Base-by-base conservation (phyloP, 2,888 invertebrate species). In the Mystacides longicornis region DNA sequence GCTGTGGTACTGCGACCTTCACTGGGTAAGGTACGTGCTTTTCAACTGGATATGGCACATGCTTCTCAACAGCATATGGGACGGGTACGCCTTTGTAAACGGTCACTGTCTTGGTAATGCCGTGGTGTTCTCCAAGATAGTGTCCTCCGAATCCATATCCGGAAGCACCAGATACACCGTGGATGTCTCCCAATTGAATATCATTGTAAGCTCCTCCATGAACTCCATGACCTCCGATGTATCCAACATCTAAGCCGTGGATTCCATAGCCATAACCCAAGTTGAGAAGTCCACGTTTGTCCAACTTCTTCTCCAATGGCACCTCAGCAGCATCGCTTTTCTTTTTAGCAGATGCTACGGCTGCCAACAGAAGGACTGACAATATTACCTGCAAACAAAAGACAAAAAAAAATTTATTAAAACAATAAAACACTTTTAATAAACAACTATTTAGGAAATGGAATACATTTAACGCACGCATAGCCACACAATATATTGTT, bases 221-320 rank as follows among this genome's bases (percentile, higher is more conserved):
- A 5, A 79, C 81, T 23, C 58, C 58, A 51, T 70, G 65, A 60
- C 81, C 80, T 27, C 82, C 82, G 64, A 86, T 75, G 68, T 85
- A 84, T 50, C 89, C 89, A 61, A 87, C 71, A 67, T 87, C 87
- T 62, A 86, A 81, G 63, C 87, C 88, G 65, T 83, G 81, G 67
- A 82, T 79, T 58, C 87, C 87, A 70, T 89, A 89, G 53, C 89
- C 89, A 65, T 89, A 88, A 64, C 89, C 89, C 67, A 89, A 78
- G 68, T 86, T 83, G 57, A 87, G 77, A 64, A 89, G 81, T 63
- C 89, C 89, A 64, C 89, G 86, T 73, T 90, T 89, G 74, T 87
- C 87, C 70, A 87, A 80, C 71, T 89, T 89, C 79, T 89, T 87
- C 61, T 85, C 86, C 63, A 81, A 70, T 54, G 81, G 77, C 69